Conservation (phyloP, 2,797 vertebrate genomes). For the Alfaro cultratus region DNA sequence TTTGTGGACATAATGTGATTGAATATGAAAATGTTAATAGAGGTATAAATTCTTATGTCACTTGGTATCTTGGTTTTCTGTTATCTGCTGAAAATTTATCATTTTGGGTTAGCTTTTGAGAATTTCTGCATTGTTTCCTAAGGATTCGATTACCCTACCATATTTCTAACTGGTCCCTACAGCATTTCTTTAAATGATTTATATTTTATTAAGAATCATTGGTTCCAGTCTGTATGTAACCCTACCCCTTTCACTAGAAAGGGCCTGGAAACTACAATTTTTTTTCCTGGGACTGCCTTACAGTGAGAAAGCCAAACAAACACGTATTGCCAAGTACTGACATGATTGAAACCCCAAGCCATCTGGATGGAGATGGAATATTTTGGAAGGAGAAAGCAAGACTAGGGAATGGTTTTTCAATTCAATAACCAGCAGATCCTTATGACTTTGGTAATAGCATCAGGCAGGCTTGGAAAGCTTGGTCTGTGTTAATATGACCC, state of each 20-base stretch:
- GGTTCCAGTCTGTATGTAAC: constrained; percentile 52
- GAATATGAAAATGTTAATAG: neutral
- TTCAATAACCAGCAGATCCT: constrained; percentile 68
- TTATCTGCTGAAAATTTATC: constrained; percentile 1
- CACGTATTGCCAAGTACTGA: constrained; percentile 66
- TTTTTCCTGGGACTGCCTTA: constrained; percentile 55
- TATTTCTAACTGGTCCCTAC: constrained; percentile 10
- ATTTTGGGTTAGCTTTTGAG: neutral
- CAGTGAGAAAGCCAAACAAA: constrained; percentile 72
- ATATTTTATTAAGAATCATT: constrained; percentile 48
- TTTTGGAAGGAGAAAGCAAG: constrained; percentile 55
- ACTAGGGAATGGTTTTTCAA: constrained; percentile 68
- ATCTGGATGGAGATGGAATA: constrained; percentile 70
- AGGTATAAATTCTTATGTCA: neutral
- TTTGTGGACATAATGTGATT: neutral
- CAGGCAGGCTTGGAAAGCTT: constrained; percentile 68
- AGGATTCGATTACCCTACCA: constrained; percentile 36
- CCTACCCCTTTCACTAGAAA: constrained; percentile 52
- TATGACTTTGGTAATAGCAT: constrained; percentile 70
- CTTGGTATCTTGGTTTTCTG: neutral
- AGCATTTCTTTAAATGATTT: constrained; percentile 43
- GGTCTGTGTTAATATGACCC: constrained; percentile 68
- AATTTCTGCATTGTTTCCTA: constrained; percentile 10
- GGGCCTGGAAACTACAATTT: constrained; percentile 65
- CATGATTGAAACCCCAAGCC: constrained; percentile 68